Conservation (phyloP, 2,113 vertebrate genomes). For the Catharus bicknelli region DNA sequence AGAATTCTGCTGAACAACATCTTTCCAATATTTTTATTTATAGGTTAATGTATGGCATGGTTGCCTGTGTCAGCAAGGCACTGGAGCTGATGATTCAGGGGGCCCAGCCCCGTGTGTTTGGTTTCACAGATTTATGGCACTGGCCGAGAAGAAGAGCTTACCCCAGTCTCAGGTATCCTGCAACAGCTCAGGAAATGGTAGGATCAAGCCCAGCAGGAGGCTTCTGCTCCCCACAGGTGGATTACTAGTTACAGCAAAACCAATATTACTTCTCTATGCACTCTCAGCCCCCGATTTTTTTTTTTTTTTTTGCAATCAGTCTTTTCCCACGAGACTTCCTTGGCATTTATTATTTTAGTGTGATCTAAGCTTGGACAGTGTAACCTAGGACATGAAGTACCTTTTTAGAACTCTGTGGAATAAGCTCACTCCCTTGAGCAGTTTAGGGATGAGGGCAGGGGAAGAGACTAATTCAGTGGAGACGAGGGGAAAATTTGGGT, state of each 20-base stretch:
- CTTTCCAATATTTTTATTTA: neutral
- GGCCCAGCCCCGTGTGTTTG: neutral
- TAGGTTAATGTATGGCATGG: neutral
- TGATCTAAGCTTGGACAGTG: neutral
- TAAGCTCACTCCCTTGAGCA: neutral
- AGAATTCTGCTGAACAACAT: neutral
- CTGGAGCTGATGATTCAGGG: neutral
- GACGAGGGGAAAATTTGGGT: neutral
- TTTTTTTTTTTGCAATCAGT: neutral
- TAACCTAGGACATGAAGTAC: rapidly evolving
- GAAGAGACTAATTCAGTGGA: neutral
- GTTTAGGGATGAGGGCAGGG: neutral
- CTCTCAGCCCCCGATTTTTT: rapidly evolving
- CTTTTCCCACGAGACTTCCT: neutral
- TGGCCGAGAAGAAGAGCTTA: neutral
- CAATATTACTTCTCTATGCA: neutral
- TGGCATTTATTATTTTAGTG: neutral
- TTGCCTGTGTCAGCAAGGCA: neutral
- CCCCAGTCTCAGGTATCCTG: neutral
- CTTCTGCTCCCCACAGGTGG: neutral
- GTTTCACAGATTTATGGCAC: neutral
- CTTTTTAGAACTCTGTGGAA: neutral
- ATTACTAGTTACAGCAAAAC: neutral
- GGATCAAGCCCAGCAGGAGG: neutral
- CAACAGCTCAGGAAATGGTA: neutral